Evolutionary conservation across 2,113 vertebrate species (phyloP).

Genomic region (Lethenteron camtschaticum): DNA sequence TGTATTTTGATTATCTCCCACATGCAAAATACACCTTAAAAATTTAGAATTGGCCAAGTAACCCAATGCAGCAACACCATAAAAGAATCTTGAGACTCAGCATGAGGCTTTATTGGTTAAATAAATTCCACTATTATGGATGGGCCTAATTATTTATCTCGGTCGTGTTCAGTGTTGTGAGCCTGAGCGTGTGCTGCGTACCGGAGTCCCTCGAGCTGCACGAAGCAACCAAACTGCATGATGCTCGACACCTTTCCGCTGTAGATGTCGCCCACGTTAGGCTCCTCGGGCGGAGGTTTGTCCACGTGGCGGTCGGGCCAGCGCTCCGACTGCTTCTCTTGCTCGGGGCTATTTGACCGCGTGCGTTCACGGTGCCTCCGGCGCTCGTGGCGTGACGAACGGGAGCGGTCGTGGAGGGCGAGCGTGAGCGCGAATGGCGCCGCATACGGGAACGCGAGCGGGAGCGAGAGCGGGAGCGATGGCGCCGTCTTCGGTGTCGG

Average conservation of each 20-base stretch:
- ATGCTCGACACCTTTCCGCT: slow-evolving; percentile 93
- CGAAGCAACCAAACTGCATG: slow-evolving; percentile 97
- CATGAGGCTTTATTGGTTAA: too few relatives aligned
- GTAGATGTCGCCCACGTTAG: slow-evolving; percentile 78
- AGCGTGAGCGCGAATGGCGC: background rate
- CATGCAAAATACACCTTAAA: too few relatives aligned
- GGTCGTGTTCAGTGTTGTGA: too few relatives aligned
- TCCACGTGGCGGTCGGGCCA: slow-evolving; percentile 89
- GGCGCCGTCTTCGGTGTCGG: slow-evolving; percentile 24
- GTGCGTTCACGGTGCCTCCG: slow-evolving; percentile 40
- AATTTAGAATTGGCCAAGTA: too few relatives aligned
- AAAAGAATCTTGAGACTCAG: too few relatives aligned
- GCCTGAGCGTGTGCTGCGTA: slow-evolving; percentile 15
- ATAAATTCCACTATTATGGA: too few relatives aligned
- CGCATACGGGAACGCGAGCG: slow-evolving; percentile 31
- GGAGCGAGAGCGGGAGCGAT: slow-evolving; percentile 40
- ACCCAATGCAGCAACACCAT: too few relatives aligned
- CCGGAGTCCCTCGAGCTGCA: slow-evolving; percentile 85
- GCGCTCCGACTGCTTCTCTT: slow-evolving; percentile 21
- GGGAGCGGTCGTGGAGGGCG: slow-evolving; percentile 17
- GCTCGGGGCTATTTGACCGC: slow-evolving; percentile 29
- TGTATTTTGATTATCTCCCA: too few relatives aligned
- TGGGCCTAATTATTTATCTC: too few relatives aligned
- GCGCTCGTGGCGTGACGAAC: slow-evolving; percentile 25
- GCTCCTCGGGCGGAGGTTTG: slow-evolving; percentile 70